Evolutionary conservation across 1,140 invertebrate species (phyloP).

Genomic region (Leptonema lineaticorne): DNA sequence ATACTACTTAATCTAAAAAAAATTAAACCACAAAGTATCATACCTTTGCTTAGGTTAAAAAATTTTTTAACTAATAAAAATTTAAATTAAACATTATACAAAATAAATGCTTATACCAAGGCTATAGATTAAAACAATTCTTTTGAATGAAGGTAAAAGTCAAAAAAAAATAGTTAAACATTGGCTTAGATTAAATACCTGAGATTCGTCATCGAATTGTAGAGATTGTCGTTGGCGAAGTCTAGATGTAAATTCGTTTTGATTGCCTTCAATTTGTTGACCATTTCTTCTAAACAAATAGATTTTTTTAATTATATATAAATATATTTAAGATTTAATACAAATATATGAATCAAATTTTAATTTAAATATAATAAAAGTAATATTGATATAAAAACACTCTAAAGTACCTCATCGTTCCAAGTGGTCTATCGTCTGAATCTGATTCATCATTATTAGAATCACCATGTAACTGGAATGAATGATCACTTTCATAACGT

Average conservation of each 20-base stretch:
- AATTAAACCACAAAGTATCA: too few species aligned
- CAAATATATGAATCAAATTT: too few species aligned
- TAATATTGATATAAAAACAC: too few species aligned
- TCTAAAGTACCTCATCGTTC: slow-evolving; percentile 41
- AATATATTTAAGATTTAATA: too few species aligned
- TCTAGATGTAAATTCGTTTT: slow-evolving; percentile 8
- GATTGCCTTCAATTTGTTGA: neutral
- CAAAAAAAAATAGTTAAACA: neutral
- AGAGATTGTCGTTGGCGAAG: neutral
- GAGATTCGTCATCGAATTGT: slow-evolving; percentile 40
- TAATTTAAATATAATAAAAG: too few species aligned
- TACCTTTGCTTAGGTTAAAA: too few species aligned
- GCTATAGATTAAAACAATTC: too few species aligned
- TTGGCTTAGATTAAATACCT: slow-evolving; percentile 27
- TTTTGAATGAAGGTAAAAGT: neutral
- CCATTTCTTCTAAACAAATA: neutral
- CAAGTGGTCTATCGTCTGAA: slow-evolving; percentile 55
- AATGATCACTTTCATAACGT: slow-evolving; percentile 52
- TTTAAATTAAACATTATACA: too few species aligned
- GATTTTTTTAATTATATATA: neutral
- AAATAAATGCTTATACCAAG: too few species aligned
- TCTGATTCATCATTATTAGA: slow-evolving; percentile 27
- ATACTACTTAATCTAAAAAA: too few species aligned
- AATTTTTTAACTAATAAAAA: too few species aligned
- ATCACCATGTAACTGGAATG: slow-evolving; percentile 47